Evolutionary conservation across 53 echinoderm and acorn worm species (phyloP).

Genomic region (Astropecten irregularis): DNA sequence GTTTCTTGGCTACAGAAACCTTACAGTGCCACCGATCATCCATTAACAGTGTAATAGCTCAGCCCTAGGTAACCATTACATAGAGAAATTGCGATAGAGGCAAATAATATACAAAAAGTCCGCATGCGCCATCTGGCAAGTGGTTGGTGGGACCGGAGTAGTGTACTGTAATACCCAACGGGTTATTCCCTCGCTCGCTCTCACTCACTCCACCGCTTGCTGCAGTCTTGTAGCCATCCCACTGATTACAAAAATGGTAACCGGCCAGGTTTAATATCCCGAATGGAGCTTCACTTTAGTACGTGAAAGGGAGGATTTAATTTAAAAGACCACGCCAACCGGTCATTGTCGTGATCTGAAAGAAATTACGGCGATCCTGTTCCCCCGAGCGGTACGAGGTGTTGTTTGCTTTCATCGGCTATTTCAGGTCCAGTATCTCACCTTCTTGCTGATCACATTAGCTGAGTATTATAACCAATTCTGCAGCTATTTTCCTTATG

Average conservation of each 20-base stretch:
- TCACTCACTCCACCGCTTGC: background rate
- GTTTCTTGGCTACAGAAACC: conserved; percentile 46
- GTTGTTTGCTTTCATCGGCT: conserved; percentile 15
- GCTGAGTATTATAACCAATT: conserved; percentile 43
- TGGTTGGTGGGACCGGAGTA: conserved; percentile 39
- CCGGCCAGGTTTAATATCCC: conserved; percentile 61
- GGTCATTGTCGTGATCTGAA: conserved; percentile 61
- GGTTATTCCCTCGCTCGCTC: conserved; percentile 2
- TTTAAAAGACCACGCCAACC: conserved; percentile 60
- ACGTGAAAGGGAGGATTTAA: conserved; percentile 55
- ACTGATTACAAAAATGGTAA: conserved; percentile 60
- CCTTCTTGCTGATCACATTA: conserved; percentile 45
- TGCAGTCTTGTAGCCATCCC: conserved; percentile 33
- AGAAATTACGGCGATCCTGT: conserved; percentile 40
- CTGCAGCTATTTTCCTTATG: conserved; percentile 42
- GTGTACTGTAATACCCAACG: background rate
- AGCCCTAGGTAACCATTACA: conserved; percentile 60
- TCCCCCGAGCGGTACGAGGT: conserved; percentile 33
- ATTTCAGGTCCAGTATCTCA: conserved; percentile 47
- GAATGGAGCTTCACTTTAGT: conserved; percentile 48
- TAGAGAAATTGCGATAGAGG: conserved; percentile 54
- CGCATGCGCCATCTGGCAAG: conserved; percentile 41
- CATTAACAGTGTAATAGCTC: conserved; percentile 56
- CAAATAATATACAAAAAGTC: background rate
- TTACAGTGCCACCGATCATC: conserved; percentile 32